Percentiles rank a stretch among this genome's conserved stretches.
phyloP scores from a whole-genome alignment of 2,797 vertebrate species.

The Potorous gilbertii region DNA sequence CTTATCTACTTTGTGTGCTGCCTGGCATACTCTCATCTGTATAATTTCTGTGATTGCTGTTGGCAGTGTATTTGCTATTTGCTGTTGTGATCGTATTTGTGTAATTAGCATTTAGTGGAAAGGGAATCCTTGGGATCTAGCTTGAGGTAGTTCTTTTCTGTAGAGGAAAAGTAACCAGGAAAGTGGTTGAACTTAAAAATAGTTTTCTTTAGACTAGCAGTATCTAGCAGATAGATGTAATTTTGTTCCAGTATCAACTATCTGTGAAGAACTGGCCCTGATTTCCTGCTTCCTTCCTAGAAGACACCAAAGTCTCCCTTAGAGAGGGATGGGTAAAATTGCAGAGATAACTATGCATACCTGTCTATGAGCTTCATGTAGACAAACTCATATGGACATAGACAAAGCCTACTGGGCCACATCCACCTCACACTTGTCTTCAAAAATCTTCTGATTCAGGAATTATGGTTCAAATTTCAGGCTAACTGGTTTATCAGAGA shows the following conservation, averaged over 20 bases:
- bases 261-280: neutral
- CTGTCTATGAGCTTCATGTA: neutral
- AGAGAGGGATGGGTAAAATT: neutral
- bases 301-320: neutral
- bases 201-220: neutral
- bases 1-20: neutral
- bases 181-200: neutral
- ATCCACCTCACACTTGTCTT: neutral
- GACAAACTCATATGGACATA: neutral
- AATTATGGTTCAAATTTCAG: constrained; percentile 4
- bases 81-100: neutral
- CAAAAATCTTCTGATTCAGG: neutral
- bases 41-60: neutral
- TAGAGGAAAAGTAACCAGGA: neutral
- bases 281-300: neutral
- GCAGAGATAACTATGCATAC: neutral
- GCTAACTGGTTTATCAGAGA: constrained; percentile 33
- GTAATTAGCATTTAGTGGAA: neutral
- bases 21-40: neutral
- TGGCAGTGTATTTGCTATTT: neutral
- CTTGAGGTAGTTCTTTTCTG: neutral
- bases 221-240: neutral
- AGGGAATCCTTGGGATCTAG: neutral
- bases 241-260: neutral
- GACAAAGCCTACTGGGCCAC: neutral